Evolutionary conservation across 2,797 vertebrate species (phyloP).

Genomic region (Muscicapa striata): DNA sequence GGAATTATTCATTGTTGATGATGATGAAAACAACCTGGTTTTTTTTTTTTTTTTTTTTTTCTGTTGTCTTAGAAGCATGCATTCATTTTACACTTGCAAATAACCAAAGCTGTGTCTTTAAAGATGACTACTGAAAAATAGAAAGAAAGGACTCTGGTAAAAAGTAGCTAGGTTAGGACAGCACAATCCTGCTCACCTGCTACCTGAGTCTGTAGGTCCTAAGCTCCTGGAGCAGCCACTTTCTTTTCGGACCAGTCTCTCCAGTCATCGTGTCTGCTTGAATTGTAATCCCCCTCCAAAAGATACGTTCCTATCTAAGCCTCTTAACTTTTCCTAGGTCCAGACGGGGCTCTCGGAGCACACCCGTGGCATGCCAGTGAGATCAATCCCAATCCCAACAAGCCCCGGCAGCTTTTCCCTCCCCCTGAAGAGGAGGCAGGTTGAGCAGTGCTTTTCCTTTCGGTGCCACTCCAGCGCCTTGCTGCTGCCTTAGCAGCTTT

Average conservation of each 20-base stretch:
- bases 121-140: neutral
- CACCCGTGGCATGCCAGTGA: accelerated
- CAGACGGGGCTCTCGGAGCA: neutral
- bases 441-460: neutral
- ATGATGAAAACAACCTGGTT: neutral
- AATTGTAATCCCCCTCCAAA: neutral
- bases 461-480: neutral
- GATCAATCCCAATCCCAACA: neutral
- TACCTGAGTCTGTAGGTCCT: neutral
- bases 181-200: neutral
- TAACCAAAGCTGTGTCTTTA: neutral
- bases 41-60: neutral
- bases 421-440: accelerated
- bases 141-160: neutral
- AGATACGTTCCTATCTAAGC: neutral
- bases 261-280: accelerated
- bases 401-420: neutral
- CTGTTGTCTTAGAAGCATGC: neutral
- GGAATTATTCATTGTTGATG: neutral
- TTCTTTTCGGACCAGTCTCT: neutral
- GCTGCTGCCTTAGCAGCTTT: neutral
- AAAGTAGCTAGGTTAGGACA: neutral
- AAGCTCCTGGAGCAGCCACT: neutral
- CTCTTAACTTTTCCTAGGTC: neutral
- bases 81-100: neutral